Evolutionary conservation across 2,888 invertebrate species (phyloP), one percentile per base, ranked within the genome.

Genomic region (Calameuta filiformis): DNA sequence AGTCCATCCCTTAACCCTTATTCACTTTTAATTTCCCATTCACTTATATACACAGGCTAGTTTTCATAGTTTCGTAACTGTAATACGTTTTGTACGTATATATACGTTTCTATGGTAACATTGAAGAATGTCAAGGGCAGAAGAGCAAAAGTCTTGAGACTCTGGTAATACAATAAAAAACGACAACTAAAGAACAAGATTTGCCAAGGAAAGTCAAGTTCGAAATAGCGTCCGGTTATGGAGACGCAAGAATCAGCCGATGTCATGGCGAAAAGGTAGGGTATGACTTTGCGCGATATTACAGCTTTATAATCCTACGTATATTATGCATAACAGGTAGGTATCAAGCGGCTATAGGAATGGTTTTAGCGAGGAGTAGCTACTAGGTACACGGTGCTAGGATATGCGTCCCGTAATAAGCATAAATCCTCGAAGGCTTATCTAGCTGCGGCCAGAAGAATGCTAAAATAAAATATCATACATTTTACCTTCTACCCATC

Each of bases 341-440:
- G 75, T 40, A 77, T 69, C 74, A 68, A 84, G 82, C 81, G 81
- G 80, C 81, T 81, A 85, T 80, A 84, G 83, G 80, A 86, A 83
- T 80, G 85, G 86, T 87, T 87, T 88, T 85, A 85, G 87, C 86
- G 84, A 89, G 86, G 85, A 86, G 86, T 84, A 84, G 71, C 76
- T 74, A 74, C 79, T 56, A 56, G 56, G 56, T 56, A 56, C 56
- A 56, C 56, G 23, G 56, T 56, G 56, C 56, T 56, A 23, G 56
- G 71, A 34, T 71, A 71, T 15, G 83, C 85, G 86, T 84, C 87
- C 85, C 87, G 91, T 91, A 91, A 91, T 91, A 91, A 91, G 90
- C 90, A 91, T 91, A 91, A 91, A 91, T 91, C 91, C 90, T 89
- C 86, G 83, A 85, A 87, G 90, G 91, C 90, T 91, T 91, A 91